Evolutionary conservation across 2,888 invertebrate genomes (phyloP).

Genomic region (Hypolimnas misippus): DNA sequence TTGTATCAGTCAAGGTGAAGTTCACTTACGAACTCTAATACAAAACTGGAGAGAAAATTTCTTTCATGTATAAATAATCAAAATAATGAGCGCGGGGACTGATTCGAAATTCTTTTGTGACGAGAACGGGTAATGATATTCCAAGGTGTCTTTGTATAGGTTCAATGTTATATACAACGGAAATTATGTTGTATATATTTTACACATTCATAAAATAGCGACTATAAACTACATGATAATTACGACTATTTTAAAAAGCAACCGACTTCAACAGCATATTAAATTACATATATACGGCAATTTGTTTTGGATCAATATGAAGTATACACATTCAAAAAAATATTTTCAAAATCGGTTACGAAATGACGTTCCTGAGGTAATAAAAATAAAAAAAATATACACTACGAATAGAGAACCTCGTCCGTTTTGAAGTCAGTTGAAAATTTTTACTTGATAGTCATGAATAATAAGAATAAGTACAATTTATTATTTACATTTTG

Average conservation of each 20-base stretch:
- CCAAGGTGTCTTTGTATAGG: not conserved
- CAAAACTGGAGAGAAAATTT: not conserved
- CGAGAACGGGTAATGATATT: slow-evolving; percentile 16
- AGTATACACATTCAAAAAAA: no score
- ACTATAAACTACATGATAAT: not conserved
- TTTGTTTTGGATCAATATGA: no score
- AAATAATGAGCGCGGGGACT: slow-evolving; percentile 20
- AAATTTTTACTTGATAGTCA: no score
- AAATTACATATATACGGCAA: no score
- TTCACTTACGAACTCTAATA: not conserved
- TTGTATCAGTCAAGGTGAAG: not conserved
- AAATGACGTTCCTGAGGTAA: no score
- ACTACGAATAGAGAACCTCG: no score
- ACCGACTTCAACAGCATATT: not conserved
- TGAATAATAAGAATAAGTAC: no score
- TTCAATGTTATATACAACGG: not conserved
- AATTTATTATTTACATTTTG: no score
- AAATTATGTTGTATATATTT: not conserved
- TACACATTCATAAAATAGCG: not conserved
- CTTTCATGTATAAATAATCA: slow-evolving; percentile 18
- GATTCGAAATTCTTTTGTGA: slow-evolving; percentile 18
- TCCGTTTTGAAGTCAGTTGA: no score
- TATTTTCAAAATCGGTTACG: no score
- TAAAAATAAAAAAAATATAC: no score
- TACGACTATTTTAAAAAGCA: not conserved